Evolutionary conservation across 92 coral and sea anemone species (phyloP), one percentile per base, ranked within the genome.

Genomic region (Bergia sp.): DNA sequence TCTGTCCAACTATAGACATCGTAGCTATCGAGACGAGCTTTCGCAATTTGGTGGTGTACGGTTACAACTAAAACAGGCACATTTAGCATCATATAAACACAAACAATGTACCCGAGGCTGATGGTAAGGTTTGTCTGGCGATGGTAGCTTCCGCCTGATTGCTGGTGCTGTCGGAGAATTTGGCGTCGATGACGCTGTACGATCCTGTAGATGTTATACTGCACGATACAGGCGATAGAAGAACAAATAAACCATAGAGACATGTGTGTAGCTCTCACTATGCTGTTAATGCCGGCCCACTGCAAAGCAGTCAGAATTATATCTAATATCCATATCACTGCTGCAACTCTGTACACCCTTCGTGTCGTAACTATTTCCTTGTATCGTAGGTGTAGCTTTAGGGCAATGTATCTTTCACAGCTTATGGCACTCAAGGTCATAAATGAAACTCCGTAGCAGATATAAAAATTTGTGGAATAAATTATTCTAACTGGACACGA

Each of bases 391-490:
- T 93, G 98, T 3, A 95, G 80, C 50, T 88, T 86, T 38, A 94
- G 37, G 12, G 98, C 97, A 3, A 96, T 90, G 80, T 87, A 94
- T 61, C 98, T 75, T 74, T 96, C 98, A 53, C 90, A 86, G 87
- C 98, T 94, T 29, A 96, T 94, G 29, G 95, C 91, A 75, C 95
- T 93, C 8, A 96, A 67, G 16, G 97, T 92, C 95, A 90, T 90
- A 73, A 94, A 96, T 7, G 98, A 94, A 37, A 96, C 91, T 5
- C 96, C 96, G 23, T 93, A 95, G n/a, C 98, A 95, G 55, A 93
- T 88, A 66, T 90, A 95, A 23, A 95, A 95, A 3, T 93, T 93
- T 0, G 88, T 93, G 3, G 98, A 94, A 82, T 95, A 95, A 6
- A 90, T 74, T 71, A 93, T 83, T 80, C 96, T 79, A 37, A 90